Evolutionary conservation across 2,888 invertebrate species (phyloP).

Genomic region (Lochmaea capreae): DNA sequence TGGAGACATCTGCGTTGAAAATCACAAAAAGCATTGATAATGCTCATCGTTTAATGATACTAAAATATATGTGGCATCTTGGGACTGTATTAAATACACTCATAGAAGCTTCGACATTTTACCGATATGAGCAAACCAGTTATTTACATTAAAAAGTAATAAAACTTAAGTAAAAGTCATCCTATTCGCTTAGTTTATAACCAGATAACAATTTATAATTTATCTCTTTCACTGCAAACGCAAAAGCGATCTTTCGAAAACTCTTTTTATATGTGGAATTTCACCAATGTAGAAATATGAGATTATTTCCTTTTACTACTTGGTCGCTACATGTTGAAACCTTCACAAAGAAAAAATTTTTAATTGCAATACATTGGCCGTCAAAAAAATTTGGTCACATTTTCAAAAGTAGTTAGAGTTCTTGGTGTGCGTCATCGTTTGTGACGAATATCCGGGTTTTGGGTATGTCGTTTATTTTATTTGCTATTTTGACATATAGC

Average conservation of each 20-base stretch:
- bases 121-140: not conserved
- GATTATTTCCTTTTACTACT: not conserved
- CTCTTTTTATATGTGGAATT: not conserved
- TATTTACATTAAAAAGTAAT: slow-evolving; percentile 13
- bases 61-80: not conserved
- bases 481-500: too few species aligned
- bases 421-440: too few species aligned
- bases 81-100: not conserved
- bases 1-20: too few species aligned
- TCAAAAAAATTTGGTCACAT: too few species aligned
- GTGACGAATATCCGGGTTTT: too few species aligned
- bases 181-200: not conserved
- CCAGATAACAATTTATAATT: not conserved
- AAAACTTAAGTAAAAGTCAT: not conserved
- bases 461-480: too few species aligned
- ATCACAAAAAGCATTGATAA: not conserved
- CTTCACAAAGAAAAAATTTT: too few species aligned
- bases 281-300: not conserved
- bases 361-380: too few species aligned
- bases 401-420: too few species aligned
- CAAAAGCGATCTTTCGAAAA: not conserved
- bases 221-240: not conserved
- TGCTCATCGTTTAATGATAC: not conserved
- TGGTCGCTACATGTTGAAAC: not conserved
- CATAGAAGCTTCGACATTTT: not conserved